phyloP scores from a whole-genome alignment of 2,888 invertebrate species.

The Elegia similella region DNA sequence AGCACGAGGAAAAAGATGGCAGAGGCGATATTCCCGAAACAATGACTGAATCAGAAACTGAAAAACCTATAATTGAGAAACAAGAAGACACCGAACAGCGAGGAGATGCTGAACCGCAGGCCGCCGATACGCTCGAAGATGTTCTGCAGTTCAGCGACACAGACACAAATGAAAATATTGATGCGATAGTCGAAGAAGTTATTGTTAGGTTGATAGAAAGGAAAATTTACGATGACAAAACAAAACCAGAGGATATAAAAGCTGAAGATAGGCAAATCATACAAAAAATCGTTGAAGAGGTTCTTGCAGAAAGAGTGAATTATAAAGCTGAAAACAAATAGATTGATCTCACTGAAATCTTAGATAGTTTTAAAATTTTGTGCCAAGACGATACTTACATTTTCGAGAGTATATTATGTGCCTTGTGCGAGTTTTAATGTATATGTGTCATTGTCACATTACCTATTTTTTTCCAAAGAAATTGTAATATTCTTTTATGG shows the following conservation, averaged over 20 bases:
- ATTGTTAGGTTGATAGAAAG: constrained; percentile 70
- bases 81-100: constrained; percentile 24
- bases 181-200: constrained; percentile 74
- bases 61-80: constrained; percentile 22
- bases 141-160: constrained; percentile 4
- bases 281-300: constrained; percentile 75
- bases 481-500: no score
- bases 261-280: constrained; percentile 67
- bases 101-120: constrained; percentile 22
- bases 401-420: background rate
- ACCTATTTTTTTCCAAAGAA: background rate
- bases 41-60: constrained; percentile 31
- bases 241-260: constrained; percentile 72
- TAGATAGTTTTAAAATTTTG: constrained; percentile 1
- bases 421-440: constrained; percentile 7
- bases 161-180: constrained; percentile 57
- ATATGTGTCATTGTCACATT: background rate
- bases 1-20: constrained; percentile 43
- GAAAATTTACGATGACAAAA: constrained; percentile 78
- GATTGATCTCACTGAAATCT: constrained; percentile 8
- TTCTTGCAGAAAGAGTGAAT: constrained; percentile 67
- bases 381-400: constrained; percentile 8
- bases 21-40: constrained; percentile 60
- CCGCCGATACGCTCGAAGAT: constrained; percentile 17
- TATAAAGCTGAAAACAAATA: constrained; percentile 44